These are phyloP conservation scores for Formica aserva DNA, from an alignment of 2,888 invertebrate species.

Conservation along the genomic window DNA sequence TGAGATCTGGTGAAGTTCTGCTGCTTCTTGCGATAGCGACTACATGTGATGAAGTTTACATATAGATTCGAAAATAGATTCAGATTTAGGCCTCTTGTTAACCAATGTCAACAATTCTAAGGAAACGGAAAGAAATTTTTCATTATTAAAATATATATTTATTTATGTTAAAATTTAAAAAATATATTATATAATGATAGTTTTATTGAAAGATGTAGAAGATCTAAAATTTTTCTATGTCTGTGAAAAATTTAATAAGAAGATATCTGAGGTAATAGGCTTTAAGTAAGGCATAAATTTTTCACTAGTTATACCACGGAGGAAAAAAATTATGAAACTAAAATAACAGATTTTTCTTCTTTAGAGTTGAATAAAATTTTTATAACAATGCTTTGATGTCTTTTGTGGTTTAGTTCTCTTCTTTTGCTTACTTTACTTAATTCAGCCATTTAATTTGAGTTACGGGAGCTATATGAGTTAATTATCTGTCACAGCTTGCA, in stretches of 20 bases:
- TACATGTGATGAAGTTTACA: background rate
- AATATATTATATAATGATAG: background rate
- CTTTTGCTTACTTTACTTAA: conserved; percentile 28
- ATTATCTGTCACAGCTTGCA: conserved; percentile 40
- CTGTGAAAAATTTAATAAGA: background rate
- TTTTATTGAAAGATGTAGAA: background rate
- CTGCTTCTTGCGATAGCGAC: background rate
- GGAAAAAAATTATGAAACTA: conserved; percentile 16
- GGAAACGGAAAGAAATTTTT: background rate
- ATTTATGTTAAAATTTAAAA: background rate
- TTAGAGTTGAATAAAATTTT: background rate
- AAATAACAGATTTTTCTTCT: conserved; percentile 27
- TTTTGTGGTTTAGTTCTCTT: conserved; percentile 6
- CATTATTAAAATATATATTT: background rate
- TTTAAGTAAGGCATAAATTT: background rate
- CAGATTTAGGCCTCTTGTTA: background rate
- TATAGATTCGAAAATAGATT: background rate
- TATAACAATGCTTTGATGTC: background rate
- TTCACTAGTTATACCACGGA: background rate
- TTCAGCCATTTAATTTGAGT: conserved; percentile 45
- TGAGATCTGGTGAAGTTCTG: background rate
- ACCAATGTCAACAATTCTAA: background rate
- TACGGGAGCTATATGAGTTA: conserved; percentile 30
- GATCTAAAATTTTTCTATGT: background rate
- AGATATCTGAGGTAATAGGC: background rate